Conservation (phyloP, 2,113 vertebrate genomes). For the Hyperopisus bebe region DNA sequence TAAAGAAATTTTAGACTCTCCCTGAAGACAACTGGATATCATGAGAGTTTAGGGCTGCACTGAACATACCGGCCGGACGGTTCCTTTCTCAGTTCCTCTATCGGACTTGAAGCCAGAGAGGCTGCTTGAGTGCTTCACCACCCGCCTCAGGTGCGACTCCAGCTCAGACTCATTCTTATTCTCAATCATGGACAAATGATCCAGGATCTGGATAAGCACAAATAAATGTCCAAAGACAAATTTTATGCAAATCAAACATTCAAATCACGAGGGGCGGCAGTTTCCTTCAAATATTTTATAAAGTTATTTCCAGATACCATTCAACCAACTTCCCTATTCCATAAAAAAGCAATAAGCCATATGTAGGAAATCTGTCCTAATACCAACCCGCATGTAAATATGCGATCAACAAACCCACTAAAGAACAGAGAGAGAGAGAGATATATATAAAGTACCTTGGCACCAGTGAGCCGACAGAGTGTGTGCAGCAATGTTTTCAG, state of each 20-base stretch:
- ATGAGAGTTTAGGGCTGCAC: neutral
- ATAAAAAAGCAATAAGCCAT: neutral
- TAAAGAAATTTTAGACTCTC: neutral
- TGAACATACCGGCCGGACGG: slow-evolving; percentile 68
- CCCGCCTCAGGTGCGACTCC: slow-evolving; percentile 80
- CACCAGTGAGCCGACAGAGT: slow-evolving; percentile 85
- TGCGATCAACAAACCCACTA: neutral
- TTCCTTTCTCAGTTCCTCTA: slow-evolving; percentile 81
- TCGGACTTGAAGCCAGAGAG: slow-evolving; percentile 74
- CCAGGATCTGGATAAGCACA: slow-evolving; percentile 71
- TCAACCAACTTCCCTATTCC: neutral
- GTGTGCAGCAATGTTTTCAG: slow-evolving; percentile 90
- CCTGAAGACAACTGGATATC: neutral
- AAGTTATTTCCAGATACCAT: neutral
- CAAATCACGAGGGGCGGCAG: neutral
- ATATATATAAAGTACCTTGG: slow-evolving; percentile 63
- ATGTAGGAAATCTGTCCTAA: neutral
- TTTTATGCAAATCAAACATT: neutral
- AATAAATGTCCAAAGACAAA: neutral
- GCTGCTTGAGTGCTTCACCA: slow-evolving; percentile 83
- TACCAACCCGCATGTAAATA: neutral
- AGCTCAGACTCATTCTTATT: slow-evolving; percentile 94
- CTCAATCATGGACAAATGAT: slow-evolving; percentile 95
- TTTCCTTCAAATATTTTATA: neutral
- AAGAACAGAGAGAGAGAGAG: neutral